Evolutionary conservation across 2,888 invertebrate species (phyloP).

Genomic region (Notodonta ziczac): DNA sequence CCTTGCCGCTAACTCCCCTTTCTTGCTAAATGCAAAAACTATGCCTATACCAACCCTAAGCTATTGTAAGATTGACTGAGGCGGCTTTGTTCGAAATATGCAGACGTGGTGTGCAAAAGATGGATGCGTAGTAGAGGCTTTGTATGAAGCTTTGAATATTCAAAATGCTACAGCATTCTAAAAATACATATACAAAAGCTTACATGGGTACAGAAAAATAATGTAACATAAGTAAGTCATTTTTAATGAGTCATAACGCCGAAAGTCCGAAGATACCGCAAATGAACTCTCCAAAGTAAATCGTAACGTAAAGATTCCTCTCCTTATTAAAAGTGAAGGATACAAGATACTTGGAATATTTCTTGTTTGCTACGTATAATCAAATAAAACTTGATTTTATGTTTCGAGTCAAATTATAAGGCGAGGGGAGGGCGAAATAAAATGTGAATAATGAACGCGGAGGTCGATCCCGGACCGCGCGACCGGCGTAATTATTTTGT

Average conservation of each 20-base stretch:
- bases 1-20: constrained; percentile 68
- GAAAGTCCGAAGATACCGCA: constrained; percentile 39
- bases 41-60: constrained; percentile 64
- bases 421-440: constrained; percentile 80
- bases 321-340: constrained; percentile 73
- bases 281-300: constrained; percentile 58
- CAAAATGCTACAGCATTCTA: constrained; percentile 22
- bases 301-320: constrained; percentile 61
- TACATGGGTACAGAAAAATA: constrained; percentile 15
- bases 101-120: constrained; percentile 45
- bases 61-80: constrained; percentile 76
- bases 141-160: constrained; percentile 36
- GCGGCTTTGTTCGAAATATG: constrained; percentile 68
- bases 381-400: constrained; percentile 84
- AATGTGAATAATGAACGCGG: constrained; percentile 84
- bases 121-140: constrained; percentile 40
- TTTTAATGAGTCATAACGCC: constrained; percentile 29
- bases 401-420: constrained; percentile 84
- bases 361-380: constrained; percentile 75
- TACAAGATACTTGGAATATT: constrained; percentile 70
- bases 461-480: constrained; percentile 79
- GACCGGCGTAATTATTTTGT: constrained; percentile 84
- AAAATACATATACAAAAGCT: constrained; percentile 14
- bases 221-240: constrained; percentile 15
- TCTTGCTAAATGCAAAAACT: constrained; percentile 76